phyloP scores from a whole-genome alignment of 2,113 vertebrate genomes.

The Apus apus region DNA sequence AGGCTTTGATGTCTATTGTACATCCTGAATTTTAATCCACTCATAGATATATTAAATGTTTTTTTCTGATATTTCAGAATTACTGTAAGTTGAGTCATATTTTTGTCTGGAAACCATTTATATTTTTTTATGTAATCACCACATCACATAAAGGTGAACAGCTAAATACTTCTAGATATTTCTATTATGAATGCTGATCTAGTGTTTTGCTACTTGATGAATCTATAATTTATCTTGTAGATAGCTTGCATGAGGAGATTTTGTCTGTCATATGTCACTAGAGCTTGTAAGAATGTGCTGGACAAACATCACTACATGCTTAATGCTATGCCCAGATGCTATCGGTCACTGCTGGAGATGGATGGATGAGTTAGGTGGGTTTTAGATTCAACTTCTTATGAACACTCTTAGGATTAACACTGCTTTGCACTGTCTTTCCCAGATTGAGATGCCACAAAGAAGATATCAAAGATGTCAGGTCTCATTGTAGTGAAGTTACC shows the following conservation, averaged over 20 bases:
- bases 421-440: background rate
- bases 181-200: background rate
- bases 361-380: background rate
- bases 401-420: background rate
- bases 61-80: background rate
- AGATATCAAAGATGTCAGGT: background rate
- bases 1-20: background rate
- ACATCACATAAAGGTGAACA: background rate
- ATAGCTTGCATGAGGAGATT: background rate
- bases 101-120: background rate
- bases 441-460: background rate
- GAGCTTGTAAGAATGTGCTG: background rate
- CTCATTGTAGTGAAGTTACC: background rate
- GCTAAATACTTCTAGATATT: background rate
- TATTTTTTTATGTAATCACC: background rate
- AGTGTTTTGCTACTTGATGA: background rate
- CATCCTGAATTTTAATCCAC: background rate
- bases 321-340: background rate
- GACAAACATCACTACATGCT: fast-evolving
- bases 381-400: fast-evolving
- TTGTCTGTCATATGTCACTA: background rate
- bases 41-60: background rate
- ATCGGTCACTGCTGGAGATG: background rate
- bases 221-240: background rate
- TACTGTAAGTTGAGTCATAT: background rate